A percentile compares a stretch with the other conserved stretches of the same genome.
These are phyloP conservation scores for Eidolon helvum DNA, from an alignment of 2,113 vertebrate genomes.

Conservation along the genomic window DNA sequence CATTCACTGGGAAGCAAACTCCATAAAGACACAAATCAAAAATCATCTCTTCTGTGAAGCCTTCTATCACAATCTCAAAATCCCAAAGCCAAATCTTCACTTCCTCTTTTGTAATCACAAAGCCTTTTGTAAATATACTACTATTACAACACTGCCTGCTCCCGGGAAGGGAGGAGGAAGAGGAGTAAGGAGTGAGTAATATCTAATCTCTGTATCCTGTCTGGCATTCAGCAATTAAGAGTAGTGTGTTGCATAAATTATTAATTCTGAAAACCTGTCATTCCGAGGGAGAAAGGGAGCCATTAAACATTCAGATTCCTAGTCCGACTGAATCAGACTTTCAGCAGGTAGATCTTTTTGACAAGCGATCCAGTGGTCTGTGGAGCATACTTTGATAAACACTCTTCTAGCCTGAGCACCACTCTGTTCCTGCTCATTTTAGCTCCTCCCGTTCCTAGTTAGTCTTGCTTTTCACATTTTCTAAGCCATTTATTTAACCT, in stretches of 20 bases:
- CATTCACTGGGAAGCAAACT: conserved; percentile 11
- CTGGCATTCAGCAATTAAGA: not conserved
- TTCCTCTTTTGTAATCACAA: not conserved
- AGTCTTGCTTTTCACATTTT: conserved; percentile 27
- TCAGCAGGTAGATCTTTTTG: not conserved
- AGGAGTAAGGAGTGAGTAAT: not conserved
- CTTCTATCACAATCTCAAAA: not conserved
- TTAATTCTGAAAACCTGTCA: not conserved
- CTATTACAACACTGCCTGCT: not conserved
- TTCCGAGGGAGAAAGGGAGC: not conserved
- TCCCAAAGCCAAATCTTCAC: not conserved
- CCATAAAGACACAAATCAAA: not conserved
- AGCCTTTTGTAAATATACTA: not conserved
- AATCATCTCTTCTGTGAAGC: not conserved
- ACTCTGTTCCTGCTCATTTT: not conserved
- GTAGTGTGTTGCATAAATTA: not conserved
- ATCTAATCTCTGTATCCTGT: not conserved
- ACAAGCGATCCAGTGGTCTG: not conserved
- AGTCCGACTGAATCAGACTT: not conserved
- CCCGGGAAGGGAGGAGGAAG: not conserved
- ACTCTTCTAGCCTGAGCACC: not conserved
- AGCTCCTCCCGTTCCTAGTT: not conserved
- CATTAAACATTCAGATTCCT: not conserved
- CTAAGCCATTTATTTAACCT: not conserved
- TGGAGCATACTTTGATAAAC: not conserved